A percentile compares a stretch with the other conserved stretches of the same genome.
phyloP scores from a whole-genome alignment of 2,888 invertebrate species.

The Gisinianus flammeolus region DNA sequence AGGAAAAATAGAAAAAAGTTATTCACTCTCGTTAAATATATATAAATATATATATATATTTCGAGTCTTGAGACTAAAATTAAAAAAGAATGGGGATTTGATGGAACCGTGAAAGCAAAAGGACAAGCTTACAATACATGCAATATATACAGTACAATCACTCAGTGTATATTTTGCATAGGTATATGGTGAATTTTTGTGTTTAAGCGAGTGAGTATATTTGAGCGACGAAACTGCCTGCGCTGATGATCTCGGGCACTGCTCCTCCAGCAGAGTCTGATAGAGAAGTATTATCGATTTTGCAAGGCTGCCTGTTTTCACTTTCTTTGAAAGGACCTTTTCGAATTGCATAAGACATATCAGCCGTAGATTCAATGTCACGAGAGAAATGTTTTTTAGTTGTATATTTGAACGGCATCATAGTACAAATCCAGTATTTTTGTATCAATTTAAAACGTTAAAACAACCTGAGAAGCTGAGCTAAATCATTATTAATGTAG shows the following conservation, averaged over 20 bases:
- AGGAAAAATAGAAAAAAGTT: too few species aligned
- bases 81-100: too few species aligned
- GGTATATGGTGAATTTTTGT: too few species aligned
- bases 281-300: conserved; percentile 42
- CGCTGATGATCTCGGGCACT: conserved; percentile 28
- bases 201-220: conserved; percentile 15
- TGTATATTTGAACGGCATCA: background rate
- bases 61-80: too few species aligned
- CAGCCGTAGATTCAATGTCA: conserved; percentile 15
- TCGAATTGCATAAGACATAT: conserved; percentile 15
- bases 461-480: background rate
- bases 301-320: conserved; percentile 46
- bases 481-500: too few species aligned
- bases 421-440: background rate
- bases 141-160: too few species aligned
- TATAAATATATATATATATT: too few species aligned
- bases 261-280: conserved; percentile 12
- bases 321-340: conserved; percentile 31
- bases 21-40: too few species aligned
- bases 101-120: too few species aligned
- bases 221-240: conserved; percentile 30
- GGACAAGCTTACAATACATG: too few species aligned
- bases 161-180: too few species aligned
- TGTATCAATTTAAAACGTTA: background rate
- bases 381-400: conserved; percentile 1